Conservation (phyloP, 2,888 invertebrate genomes). For the Pollenia angustigena region DNA sequence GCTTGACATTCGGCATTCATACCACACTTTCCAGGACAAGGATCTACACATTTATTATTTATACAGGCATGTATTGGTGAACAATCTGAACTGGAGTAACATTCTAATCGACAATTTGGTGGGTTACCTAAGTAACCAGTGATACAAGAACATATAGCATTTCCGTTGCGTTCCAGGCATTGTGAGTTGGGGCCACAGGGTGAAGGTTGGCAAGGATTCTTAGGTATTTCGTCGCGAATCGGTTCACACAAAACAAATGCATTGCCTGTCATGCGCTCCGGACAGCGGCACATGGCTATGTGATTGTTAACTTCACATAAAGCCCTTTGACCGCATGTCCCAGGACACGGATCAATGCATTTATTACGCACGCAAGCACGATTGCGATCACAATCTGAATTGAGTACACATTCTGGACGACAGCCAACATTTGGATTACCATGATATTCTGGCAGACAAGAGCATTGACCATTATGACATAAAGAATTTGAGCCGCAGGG, state of each 20-base stretch:
- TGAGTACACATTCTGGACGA: slow-evolving; percentile 92
- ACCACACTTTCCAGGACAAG: slow-evolving; percentile 91
- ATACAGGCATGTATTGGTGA: slow-evolving; percentile 88
- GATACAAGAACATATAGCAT: slow-evolving; percentile 88
- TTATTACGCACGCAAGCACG: slow-evolving; percentile 91
- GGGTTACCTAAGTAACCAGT: slow-evolving; percentile 88
- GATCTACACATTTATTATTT: slow-evolving; percentile 89
- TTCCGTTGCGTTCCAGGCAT: slow-evolving; percentile 87
- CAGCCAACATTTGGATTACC: slow-evolving; percentile 92
- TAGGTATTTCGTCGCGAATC: slow-evolving; percentile 84
- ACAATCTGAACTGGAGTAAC: slow-evolving; percentile 90
- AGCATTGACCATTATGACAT: slow-evolving; percentile 89
- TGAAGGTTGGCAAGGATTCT: slow-evolving; percentile 88
- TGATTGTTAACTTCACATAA: slow-evolving; percentile 92
- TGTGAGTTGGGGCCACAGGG: slow-evolving; percentile 90
- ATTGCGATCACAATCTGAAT: slow-evolving; percentile 90
- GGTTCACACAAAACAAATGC: slow-evolving; percentile 88
- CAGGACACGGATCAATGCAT: slow-evolving; percentile 94
- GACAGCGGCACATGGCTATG: slow-evolving; percentile 87
- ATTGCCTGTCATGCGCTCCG: slow-evolving; percentile 89
- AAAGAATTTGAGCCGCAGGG: slow-evolving; percentile 92
- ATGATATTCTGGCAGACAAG: slow-evolving; percentile 90
- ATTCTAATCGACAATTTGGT: slow-evolving; percentile 90
- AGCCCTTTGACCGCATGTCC: slow-evolving; percentile 91
- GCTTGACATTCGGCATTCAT: slow-evolving; percentile 89